Percentiles rank a stretch among this genome's conserved stretches.
These are phyloP conservation scores for Spodoptera littoralis DNA, from an alignment of 2,888 invertebrate genomes.

Conservation along the genomic window DNA sequence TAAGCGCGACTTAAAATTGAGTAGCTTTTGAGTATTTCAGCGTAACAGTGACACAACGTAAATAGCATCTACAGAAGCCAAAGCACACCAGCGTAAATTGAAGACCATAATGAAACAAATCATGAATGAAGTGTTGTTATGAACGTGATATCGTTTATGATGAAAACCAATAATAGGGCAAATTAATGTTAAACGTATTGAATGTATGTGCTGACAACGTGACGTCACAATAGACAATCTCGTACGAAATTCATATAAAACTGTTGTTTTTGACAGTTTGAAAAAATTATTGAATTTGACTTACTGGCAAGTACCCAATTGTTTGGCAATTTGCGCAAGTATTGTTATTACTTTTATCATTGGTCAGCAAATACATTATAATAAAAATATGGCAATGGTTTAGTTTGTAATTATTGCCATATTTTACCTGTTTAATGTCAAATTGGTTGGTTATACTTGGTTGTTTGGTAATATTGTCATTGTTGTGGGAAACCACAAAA, in stretches of 20 bases:
- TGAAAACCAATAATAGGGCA: conserved; percentile 31
- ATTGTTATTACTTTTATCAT: too few relatives aligned
- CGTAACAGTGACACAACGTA: conserved; percentile 8
- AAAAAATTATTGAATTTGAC: too few relatives aligned
- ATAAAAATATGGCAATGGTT: conserved; percentile 16
- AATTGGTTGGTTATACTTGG: conserved; percentile 26
- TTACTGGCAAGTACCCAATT: too few relatives aligned
- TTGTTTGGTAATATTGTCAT: too few relatives aligned
- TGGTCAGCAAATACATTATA: conserved; percentile 29
- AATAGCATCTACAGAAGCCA: conserved; percentile 28
- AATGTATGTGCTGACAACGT: conserved; percentile 13
- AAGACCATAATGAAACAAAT: not conserved
- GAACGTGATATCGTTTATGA: not conserved
- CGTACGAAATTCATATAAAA: too few relatives aligned
- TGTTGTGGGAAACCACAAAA: too few relatives aligned
- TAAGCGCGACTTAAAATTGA: too few relatives aligned
- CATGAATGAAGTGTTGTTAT: conserved; percentile 4
- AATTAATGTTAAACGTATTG: conserved; percentile 17
- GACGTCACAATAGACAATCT: too few relatives aligned
- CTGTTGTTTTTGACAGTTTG: too few relatives aligned
- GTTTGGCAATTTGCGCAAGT: too few relatives aligned
- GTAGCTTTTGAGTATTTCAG: too few relatives aligned
- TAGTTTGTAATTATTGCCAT: conserved; percentile 5
- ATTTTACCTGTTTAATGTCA: conserved; percentile 3
- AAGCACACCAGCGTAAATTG: conserved; percentile 27